These are phyloP conservation scores for Battus philenor DNA, from an alignment of 1,140 invertebrate genomes.

Conservation along the genomic window DNA sequence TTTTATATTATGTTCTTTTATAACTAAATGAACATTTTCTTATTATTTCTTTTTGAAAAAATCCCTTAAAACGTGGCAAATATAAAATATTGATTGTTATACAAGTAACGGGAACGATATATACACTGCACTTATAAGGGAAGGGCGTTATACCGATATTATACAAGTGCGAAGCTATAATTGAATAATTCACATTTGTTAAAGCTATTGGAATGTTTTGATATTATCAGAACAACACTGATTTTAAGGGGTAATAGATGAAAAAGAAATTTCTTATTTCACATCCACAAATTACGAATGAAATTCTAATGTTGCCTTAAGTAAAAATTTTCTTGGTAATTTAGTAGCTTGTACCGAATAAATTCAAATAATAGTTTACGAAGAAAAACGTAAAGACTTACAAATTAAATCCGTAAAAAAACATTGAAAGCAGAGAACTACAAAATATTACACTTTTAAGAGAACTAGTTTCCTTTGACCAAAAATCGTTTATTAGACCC, in stretches of 20 bases:
- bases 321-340: too few species aligned
- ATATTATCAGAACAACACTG: background rate
- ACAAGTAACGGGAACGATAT: slow-evolving; percentile 40
- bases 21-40: slow-evolving; percentile 14
- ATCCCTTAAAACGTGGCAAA: slow-evolving; percentile 38
- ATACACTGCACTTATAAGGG: slow-evolving; percentile 19
- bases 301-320: background rate
- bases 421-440: too few species aligned
- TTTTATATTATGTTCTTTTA: background rate
- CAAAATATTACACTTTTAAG: too few species aligned
- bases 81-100: slow-evolving; percentile 25
- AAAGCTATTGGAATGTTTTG: background rate
- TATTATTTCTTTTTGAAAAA: slow-evolving; percentile 16
- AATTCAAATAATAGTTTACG: too few species aligned
- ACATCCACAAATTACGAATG: slow-evolving; percentile 1
- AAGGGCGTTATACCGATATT: slow-evolving; percentile 1
- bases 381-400: too few species aligned
- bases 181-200: background rate
- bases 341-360: too few species aligned
- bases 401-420: too few species aligned
- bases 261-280: too few species aligned
- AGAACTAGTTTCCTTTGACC: too few species aligned
- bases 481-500: too few species aligned
- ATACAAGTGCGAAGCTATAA: slow-evolving; percentile 8
- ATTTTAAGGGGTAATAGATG: background rate